Conservation (phyloP, 23 tunicate species). For the Pegea sp. region DNA sequence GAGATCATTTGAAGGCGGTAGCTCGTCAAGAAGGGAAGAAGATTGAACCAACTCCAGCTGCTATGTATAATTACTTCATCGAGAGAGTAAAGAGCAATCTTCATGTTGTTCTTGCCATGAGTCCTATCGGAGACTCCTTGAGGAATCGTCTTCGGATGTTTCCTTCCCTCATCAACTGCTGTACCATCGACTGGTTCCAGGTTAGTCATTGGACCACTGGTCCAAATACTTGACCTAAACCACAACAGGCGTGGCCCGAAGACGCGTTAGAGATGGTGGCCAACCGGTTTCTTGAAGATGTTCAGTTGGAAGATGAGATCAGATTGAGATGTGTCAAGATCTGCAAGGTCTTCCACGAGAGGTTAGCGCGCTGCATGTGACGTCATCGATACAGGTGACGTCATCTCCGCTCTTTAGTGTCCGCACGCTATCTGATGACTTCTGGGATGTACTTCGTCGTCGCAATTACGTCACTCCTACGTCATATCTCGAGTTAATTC, state of each 20-base stretch:
- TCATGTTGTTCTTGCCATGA: slow-evolving; percentile 87
- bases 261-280: slow-evolving; percentile 98
- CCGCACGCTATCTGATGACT: slow-evolving; percentile 54
- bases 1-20: slow-evolving; percentile 16
- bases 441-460: slow-evolving; percentile 49
- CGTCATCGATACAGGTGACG: no score
- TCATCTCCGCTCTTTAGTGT: no score
- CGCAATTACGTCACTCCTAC: slow-evolving; percentile 95
- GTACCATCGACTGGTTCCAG: slow-evolving; percentile 99
- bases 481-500: slow-evolving; percentile 73
- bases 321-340: slow-evolving; percentile 54
- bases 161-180: slow-evolving; percentile 91
- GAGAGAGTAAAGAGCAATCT: slow-evolving; percentile 87
- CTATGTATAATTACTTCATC: slow-evolving; percentile 90
- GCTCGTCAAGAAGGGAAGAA: slow-evolving; percentile 76
- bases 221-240: neutral
- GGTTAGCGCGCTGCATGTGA: no score
- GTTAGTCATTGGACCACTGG: slow-evolving; percentile 6
- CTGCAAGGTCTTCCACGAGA: slow-evolving; percentile 94
- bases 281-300: slow-evolving; percentile 82
- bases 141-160: slow-evolving; percentile 86
- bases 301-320: slow-evolving; percentile 74
- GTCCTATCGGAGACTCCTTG: slow-evolving; percentile 92
- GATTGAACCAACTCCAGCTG: slow-evolving; percentile 74
- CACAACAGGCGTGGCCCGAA: slow-evolving; percentile 86